phyloP scores from a whole-genome alignment of 2,113 vertebrate genomes.

The Xiphophorus hellerii region DNA sequence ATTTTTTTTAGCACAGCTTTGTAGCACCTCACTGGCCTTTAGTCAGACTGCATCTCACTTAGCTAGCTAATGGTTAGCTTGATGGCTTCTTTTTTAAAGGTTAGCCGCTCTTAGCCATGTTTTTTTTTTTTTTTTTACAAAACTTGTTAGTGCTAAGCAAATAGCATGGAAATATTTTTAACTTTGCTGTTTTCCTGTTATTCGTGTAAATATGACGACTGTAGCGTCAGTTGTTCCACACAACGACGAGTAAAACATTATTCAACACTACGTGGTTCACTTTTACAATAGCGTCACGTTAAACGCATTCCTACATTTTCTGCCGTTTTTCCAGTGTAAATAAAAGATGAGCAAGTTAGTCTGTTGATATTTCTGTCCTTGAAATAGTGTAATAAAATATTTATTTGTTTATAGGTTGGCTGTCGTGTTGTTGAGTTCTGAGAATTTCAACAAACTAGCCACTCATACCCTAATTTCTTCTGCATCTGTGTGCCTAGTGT shows the following conservation, averaged over 20 bases:
- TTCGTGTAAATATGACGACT: not conserved
- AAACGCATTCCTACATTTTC: constrained; percentile 21
- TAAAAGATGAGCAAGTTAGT: too few species aligned
- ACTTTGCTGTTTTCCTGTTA: too few species aligned
- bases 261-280: not conserved
- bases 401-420: constrained; percentile 69
- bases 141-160: too few species aligned
- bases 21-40: too few species aligned
- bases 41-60: too few species aligned
- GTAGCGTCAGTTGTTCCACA: not conserved
- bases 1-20: too few species aligned
- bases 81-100: too few species aligned
- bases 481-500: too few species aligned
- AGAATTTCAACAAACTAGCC: not conserved
- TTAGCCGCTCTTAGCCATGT: too few species aligned
- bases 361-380: constrained; percentile 45
- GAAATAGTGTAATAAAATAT: constrained; percentile 62
- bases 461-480: not conserved
- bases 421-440: constrained; percentile 33
- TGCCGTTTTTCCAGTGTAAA: constrained; percentile 23
- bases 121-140: too few species aligned
- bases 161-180: too few species aligned
- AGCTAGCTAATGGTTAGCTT: too few species aligned
- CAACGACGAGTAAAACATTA: not conserved
- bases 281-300: constrained; percentile 11